Percentiles rank a stretch among this genome's conserved stretches.
Evolutionary conservation across 2,888 invertebrate species (phyloP).

Genomic region (Zygothrica quintamaculata): DNA sequence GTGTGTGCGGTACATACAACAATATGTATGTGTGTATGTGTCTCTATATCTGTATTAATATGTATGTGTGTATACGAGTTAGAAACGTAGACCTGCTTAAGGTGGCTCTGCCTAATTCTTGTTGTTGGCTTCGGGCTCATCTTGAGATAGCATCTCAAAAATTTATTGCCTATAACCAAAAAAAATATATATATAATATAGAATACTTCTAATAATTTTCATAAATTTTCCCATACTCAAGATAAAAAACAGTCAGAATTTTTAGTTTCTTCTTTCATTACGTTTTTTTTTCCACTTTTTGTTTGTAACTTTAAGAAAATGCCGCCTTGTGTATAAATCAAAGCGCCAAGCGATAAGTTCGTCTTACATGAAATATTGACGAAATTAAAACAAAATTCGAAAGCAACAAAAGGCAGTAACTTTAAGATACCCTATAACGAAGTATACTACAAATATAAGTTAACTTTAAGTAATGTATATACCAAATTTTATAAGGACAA

Average conservation of each 20-base stretch:
- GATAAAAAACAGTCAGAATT: constrained; percentile 54
- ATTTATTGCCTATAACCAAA: constrained; percentile 80
- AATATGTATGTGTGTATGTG: constrained; percentile 18
- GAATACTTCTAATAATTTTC: constrained; percentile 80
- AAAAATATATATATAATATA: constrained; percentile 73
- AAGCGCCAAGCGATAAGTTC: constrained; percentile 65
- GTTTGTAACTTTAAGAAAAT: constrained; percentile 47
- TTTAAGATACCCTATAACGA: neutral
- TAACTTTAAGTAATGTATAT: too few relatives aligned
- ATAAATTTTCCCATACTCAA: constrained; percentile 65
- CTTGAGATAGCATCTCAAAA: constrained; percentile 79
- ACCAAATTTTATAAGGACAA: too few relatives aligned
- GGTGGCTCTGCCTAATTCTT: constrained; percentile 42
- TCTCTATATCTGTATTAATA: too few relatives aligned
- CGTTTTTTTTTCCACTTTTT: constrained; percentile 19
- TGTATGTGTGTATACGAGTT: constrained; percentile 33
- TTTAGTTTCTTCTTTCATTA: constrained; percentile 18
- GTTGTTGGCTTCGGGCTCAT: constrained; percentile 55
- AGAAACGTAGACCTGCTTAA: constrained; percentile 50
- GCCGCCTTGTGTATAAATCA: constrained; percentile 73
- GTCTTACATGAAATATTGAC: constrained; percentile 36
- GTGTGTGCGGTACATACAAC: constrained; percentile 18
- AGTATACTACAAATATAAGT: neutral
- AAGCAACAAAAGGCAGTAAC: neutral
- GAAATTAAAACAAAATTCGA: constrained; percentile 35